These are phyloP conservation scores for Drosophila elegans DNA, from an alignment of 1,140 invertebrate genomes.

Conservation along the genomic window DNA sequence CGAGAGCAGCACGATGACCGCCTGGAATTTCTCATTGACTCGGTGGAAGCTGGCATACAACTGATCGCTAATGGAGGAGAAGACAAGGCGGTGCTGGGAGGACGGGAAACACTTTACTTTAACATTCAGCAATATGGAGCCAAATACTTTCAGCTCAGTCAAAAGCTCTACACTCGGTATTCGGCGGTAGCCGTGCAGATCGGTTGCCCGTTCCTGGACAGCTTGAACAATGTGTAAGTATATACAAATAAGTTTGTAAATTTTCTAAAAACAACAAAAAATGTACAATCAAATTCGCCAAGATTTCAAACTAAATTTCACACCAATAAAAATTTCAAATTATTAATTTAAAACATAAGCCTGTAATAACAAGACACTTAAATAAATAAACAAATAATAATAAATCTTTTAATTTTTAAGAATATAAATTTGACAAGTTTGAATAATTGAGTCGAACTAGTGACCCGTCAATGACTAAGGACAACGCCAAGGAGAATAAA, in stretches of 20 bases:
- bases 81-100: conserved; percentile 88
- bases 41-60: conserved; percentile 88
- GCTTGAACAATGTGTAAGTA: conserved; percentile 89
- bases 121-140: conserved; percentile 89
- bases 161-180: conserved; percentile 90
- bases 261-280: no score
- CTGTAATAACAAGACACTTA: no score
- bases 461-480: no score
- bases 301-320: no score
- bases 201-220: conserved; percentile 89
- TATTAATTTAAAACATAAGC: no score
- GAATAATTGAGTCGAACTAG: no score
- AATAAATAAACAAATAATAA: no score
- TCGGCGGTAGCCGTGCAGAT: conserved; percentile 90
- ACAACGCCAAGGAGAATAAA: no score
- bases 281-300: no score
- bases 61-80: conserved; percentile 86
- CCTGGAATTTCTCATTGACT: conserved; percentile 86
- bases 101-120: conserved; percentile 89
- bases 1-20: conserved; percentile 83
- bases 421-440: no score
- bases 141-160: conserved; percentile 89
- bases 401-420: no score
- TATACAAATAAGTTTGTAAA: neutral
- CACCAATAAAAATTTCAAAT: no score